Conservation (phyloP, 2,797 vertebrate species). For the Falco berigora region DNA sequence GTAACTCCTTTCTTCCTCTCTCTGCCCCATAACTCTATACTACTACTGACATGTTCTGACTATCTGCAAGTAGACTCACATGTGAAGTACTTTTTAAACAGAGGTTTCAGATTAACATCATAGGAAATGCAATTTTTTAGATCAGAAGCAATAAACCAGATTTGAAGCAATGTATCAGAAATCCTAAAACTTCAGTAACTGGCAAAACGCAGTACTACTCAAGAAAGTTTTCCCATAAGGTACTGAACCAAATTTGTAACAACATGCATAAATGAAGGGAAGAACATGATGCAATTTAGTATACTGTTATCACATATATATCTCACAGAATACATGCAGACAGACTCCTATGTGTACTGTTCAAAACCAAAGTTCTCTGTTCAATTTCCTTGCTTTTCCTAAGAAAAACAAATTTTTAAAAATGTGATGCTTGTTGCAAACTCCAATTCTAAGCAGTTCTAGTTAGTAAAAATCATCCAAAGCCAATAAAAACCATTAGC, state of each 20-base stretch:
- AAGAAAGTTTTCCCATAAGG: background rate
- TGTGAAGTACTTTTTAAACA: background rate
- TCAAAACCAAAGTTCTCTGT: background rate
- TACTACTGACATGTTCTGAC: background rate
- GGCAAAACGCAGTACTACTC: background rate
- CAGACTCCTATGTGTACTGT: background rate
- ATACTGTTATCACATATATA: background rate
- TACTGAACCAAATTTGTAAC: background rate
- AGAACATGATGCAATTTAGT: background rate
- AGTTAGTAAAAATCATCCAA: background rate
- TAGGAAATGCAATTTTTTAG: background rate
- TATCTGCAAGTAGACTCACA: background rate
- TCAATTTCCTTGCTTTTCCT: background rate
- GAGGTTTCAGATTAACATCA: background rate
- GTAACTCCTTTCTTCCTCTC: background rate
- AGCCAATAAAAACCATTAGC: background rate
- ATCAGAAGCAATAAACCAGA: background rate
- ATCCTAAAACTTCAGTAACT: background rate
- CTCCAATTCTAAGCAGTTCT: background rate
- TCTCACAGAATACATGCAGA: background rate
- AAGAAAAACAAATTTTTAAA: background rate
- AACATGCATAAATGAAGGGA: background rate
- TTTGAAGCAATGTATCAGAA: background rate
- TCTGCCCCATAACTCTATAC: background rate
- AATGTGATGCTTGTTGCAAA: background rate